Evolutionary conservation across 1,140 invertebrate genomes (phyloP).

Genomic region (Philopotamus ludificatus): DNA sequence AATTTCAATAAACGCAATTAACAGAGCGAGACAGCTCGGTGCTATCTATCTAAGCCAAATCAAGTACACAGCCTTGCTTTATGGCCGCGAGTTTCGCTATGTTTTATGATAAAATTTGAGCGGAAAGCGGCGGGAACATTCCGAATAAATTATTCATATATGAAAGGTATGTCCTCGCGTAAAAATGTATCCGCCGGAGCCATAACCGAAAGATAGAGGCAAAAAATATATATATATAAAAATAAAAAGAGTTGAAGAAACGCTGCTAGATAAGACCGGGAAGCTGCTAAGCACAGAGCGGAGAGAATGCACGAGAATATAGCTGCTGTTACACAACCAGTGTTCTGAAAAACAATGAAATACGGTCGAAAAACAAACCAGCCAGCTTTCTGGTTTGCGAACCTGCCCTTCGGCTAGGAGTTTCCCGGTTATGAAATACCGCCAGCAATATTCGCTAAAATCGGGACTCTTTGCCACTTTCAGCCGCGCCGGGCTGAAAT

Average conservation of each 20-base stretch:
- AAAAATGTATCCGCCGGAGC: too few species aligned
- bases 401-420: background rate
- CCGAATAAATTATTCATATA: too few species aligned
- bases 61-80: too few species aligned
- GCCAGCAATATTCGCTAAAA: background rate
- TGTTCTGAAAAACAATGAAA: background rate
- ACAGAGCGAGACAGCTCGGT: too few species aligned
- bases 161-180: too few species aligned
- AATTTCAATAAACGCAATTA: too few species aligned
- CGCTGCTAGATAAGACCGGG: background rate
- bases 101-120: too few species aligned
- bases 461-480: background rate
- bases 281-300: background rate
- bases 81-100: too few species aligned
- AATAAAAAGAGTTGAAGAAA: background rate
- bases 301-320: background rate
- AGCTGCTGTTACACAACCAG: background rate
- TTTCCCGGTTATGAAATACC: background rate
- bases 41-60: too few species aligned
- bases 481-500: background rate
- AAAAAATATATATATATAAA: too few species aligned
- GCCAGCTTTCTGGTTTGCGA: background rate
- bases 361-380: background rate
- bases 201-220: too few species aligned
- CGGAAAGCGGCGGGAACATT: too few species aligned